Conservation (phyloP, 2,888 invertebrate species). For the Latrodectus elegans region DNA sequence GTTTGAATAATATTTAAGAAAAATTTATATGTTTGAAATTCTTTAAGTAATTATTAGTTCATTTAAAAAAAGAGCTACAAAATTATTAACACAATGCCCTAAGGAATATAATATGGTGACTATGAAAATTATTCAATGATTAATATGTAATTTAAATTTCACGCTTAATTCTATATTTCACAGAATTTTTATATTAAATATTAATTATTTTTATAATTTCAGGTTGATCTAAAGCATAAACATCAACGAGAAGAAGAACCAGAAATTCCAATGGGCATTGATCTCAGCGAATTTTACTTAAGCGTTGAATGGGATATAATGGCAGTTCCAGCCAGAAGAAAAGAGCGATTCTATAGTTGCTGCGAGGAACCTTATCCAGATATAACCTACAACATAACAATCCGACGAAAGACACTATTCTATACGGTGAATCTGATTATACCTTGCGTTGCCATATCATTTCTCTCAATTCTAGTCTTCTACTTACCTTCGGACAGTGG, state of each 20-base stretch:
- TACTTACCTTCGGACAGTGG: constrained; percentile 98
- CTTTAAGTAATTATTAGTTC: too few relatives aligned
- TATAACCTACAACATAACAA: constrained; percentile 98
- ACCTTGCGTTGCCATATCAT: constrained; percentile 96
- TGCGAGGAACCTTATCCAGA: constrained; percentile 89
- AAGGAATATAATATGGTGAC: too few relatives aligned
- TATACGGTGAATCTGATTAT: constrained; percentile 97
- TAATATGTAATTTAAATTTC: too few relatives aligned
- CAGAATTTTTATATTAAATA: too few relatives aligned
- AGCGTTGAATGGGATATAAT: constrained; percentile 79
- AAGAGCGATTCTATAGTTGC: constrained; percentile 71
- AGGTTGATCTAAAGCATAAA: constrained; percentile 72
- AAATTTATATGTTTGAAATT: too few relatives aligned
- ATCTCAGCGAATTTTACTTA: constrained; percentile 77
- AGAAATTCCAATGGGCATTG: constrained; percentile 75
- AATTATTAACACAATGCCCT: too few relatives aligned
- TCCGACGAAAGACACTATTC: constrained; percentile 97
- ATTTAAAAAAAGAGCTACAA: too few relatives aligned
- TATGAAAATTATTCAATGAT: too few relatives aligned
- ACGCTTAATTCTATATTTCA: too few relatives aligned
- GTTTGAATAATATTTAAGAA: too few relatives aligned
- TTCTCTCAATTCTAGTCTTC: constrained; percentile 95
- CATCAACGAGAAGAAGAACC: constrained; percentile 65
- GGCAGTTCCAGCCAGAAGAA: constrained; percentile 72
- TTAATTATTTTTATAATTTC: neutral